Evolutionary conservation across 2,888 invertebrate genomes (phyloP).

Genomic region (Euproctis similis): DNA sequence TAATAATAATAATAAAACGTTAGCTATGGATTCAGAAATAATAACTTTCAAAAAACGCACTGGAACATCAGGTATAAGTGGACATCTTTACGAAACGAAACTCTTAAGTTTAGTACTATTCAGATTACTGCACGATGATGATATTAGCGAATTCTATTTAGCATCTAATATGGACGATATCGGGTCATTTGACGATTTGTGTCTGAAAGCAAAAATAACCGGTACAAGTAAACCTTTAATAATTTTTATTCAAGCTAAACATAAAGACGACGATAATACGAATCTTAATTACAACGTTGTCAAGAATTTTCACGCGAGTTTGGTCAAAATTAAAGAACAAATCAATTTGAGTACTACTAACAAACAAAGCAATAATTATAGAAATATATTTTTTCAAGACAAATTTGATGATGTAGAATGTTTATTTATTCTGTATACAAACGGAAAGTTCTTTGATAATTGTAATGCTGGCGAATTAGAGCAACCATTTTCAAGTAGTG

Average conservation of each 20-base stretch:
- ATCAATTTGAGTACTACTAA: slow-evolving; percentile 2
- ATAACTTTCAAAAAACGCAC: slow-evolving; percentile 5
- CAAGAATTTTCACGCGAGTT: slow-evolving; percentile 11
- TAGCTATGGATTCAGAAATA: too few species aligned
- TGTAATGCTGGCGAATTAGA: too few species aligned
- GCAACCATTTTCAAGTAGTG: background rate
- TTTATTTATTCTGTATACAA: slow-evolving; percentile 18
- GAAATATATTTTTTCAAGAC: slow-evolving; percentile 8
- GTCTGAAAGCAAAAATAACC: slow-evolving; percentile 10
- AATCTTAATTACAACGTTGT: slow-evolving; percentile 6
- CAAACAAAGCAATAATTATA: too few species aligned
- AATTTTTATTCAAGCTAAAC: slow-evolving; percentile 18
- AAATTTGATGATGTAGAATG: slow-evolving; percentile 12
- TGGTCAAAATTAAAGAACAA: slow-evolving; percentile 7
- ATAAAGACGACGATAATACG: slow-evolving; percentile 9
- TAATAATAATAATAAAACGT: too few species aligned
- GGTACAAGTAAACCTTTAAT: slow-evolving; percentile 3
- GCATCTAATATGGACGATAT: slow-evolving; percentile 16
- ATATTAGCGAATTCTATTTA: slow-evolving; percentile 11
- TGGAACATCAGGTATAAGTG: slow-evolving; percentile 16
- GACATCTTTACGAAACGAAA: slow-evolving; percentile 22
- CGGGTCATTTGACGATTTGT: slow-evolving; percentile 22
- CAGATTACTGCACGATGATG: slow-evolving; percentile 7
- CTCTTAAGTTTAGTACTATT: slow-evolving; percentile 16
- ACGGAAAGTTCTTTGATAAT: slow-evolving; percentile 8